Percentiles rank a stretch among this genome's conserved stretches.
Conservation (phyloP, 30 jellyfish, hydroid and myxozoan genomes). For the Morbakka virulenta region DNA sequence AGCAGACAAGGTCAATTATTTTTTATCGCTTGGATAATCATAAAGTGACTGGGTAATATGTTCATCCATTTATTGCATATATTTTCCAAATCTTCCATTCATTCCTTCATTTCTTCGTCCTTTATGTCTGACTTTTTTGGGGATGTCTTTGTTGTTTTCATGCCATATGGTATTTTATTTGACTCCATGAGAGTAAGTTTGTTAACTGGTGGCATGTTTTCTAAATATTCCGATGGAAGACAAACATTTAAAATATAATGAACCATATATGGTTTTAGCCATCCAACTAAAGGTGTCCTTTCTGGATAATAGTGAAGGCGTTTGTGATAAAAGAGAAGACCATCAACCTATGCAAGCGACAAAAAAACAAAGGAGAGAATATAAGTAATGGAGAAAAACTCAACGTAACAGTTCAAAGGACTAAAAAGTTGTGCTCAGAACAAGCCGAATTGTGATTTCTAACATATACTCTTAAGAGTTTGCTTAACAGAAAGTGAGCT, state of each 20-base stretch:
- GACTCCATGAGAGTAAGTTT: conserved; percentile 57
- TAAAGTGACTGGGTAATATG: no score
- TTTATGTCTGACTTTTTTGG: no score
- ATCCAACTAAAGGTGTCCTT: conserved; percentile 92
- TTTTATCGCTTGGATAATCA: no score
- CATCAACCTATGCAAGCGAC: conserved; percentile 78
- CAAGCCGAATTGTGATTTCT: no score
- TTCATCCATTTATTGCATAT: no score
- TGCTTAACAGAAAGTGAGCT: no score
- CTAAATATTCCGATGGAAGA: conserved; percentile 47
- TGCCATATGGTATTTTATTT: conserved; percentile 17
- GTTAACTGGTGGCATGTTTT: conserved; percentile 45
- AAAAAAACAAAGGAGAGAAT: neutral
- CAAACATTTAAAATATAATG: conserved; percentile 64
- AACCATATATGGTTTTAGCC: conserved; percentile 90
- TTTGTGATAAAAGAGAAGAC: conserved; percentile 88
- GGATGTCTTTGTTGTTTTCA: no score
- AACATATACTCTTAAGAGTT: no score
- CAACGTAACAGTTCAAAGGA: neutral
- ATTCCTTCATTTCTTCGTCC: no score
- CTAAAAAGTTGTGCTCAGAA: neutral
- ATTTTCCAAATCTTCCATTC: no score
- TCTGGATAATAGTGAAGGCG: conserved; percentile 83
- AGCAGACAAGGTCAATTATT: no score
- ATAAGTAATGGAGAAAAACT: neutral